A percentile compares a stretch with the other conserved stretches of the same genome.
Conservation (phyloP, 2,888 invertebrate species). For the Drosophila neotestacea region DNA sequence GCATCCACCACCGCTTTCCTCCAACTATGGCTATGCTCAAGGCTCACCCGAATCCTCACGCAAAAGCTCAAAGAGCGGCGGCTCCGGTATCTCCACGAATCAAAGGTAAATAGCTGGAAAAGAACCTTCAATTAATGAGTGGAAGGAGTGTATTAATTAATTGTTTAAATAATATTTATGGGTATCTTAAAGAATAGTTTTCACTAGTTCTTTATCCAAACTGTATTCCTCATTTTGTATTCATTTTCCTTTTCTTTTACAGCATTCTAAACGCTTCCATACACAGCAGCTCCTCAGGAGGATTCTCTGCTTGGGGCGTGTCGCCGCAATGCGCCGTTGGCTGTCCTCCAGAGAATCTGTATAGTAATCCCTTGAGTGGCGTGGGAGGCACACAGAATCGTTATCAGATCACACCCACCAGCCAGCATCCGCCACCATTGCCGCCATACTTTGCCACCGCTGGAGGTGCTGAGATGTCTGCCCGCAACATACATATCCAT, state of each 20-base stretch:
- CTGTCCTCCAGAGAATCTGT: constrained; percentile 83
- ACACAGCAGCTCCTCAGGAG: constrained; percentile 85
- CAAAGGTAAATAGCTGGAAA: constrained; percentile 78
- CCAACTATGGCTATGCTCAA: constrained; percentile 83
- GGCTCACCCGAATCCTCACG: constrained; percentile 85
- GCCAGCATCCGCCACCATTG: constrained; percentile 84
- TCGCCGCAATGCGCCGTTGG: constrained; percentile 81
- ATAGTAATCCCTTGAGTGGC: constrained; percentile 84
- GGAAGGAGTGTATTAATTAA: too few species aligned
- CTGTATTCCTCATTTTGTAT: not conserved
- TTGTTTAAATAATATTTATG: too few species aligned
- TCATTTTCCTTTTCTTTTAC: not conserved
- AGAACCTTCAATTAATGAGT: too few species aligned
- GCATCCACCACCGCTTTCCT: constrained; percentile 87
- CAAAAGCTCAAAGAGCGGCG: constrained; percentile 85
- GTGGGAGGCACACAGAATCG: constrained; percentile 82
- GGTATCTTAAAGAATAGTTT: too few species aligned
- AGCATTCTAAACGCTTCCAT: constrained; percentile 85
- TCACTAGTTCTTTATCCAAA: too few species aligned
- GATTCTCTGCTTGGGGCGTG: constrained; percentile 85
- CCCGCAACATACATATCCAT: constrained; percentile 84
- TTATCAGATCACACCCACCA: constrained; percentile 85
- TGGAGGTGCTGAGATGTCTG: constrained; percentile 67
- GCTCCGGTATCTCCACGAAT: constrained; percentile 85
- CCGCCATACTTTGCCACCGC: constrained; percentile 83